Evolutionary conservation across 2,888 invertebrate species (phyloP), one percentile per base, ranked within the genome.

Genomic region (Caenorhabditis sp.): DNA sequence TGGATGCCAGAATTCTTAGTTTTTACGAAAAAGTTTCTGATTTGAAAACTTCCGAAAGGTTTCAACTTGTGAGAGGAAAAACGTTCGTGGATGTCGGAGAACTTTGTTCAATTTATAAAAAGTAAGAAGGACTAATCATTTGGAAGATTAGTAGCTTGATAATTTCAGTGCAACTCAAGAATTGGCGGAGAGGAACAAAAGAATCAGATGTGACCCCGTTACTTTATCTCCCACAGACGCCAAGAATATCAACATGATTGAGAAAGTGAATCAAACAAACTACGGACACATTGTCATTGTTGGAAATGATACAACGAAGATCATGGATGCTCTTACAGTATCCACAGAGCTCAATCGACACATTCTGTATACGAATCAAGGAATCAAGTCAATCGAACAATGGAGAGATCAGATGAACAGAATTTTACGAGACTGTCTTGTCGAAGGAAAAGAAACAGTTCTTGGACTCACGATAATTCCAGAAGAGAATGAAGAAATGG

Each of bases 381-480:
- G 63, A n/a, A 31, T 74, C 16, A 74, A 74, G 8, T 58, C 49
- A 3, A 56, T 51, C 14, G 51, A 74, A 3, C 24, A 82, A 31
- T 82, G 82, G 82, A 75, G 66, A 58, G 68, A 74, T n/a, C 35
- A 35, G 26, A 73, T 80, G 73, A 47, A 35, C 28, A 26, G 54
- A 19, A 19, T 66, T 1, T n/a, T 83, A 0, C 49, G 79, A 59
- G 80, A 82, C 22, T 82, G 74, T 69, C 38, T 82, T 0, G 59
- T 83, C 2, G 80, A 83, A 58, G 83, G 83, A 59, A 80, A 75
- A 24, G 70, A 74, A 8, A 66, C 70, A 5, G 68, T 83, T 4
- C 44, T 82, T 6, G 63, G 59, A 7, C 10, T 82, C 0, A 26
- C 10, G 22, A 38, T 77, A 16, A 22, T 8, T 14, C 31, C 59